phyloP scores from a whole-genome alignment of 2,113 vertebrate genomes.

The Amphilophus citrinellus region DNA sequence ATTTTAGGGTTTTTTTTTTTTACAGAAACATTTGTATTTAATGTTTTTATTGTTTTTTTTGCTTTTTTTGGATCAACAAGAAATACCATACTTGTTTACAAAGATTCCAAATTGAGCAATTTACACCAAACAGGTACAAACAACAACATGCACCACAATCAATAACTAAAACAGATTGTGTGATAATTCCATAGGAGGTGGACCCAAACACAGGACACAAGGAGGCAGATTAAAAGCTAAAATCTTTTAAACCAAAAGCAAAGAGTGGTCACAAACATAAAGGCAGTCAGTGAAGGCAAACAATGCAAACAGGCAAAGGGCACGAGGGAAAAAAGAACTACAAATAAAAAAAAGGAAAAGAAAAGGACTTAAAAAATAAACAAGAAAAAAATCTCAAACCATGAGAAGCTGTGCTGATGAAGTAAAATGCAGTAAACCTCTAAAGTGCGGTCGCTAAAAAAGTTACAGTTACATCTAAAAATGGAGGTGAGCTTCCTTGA shows the following conservation, averaged over 20 bases:
- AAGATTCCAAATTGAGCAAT: no score
- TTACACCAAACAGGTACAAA: not conserved
- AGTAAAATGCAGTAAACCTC: not conserved
- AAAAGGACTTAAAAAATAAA: not conserved
- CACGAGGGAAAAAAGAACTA: not conserved
- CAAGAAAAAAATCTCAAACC: not conserved
- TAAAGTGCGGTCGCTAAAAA: not conserved
- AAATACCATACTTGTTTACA: not conserved
- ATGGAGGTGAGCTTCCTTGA: fast-evolving
- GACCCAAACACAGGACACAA: not conserved
- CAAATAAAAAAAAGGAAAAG: fast-evolving
- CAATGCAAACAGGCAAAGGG: not conserved
- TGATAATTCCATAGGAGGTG: not conserved
- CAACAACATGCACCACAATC: not conserved
- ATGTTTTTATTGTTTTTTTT: no score
- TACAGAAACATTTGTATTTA: no score
- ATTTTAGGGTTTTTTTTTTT: not conserved
- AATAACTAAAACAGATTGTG: not conserved
- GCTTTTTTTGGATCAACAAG: not conserved
- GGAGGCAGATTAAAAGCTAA: not conserved
- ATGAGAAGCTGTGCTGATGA: not conserved
- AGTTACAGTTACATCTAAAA: not conserved
- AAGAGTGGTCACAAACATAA: not conserved
- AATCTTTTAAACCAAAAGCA: not conserved
- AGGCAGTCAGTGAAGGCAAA: not conserved